Percentiles rank a stretch among this genome's conserved stretches.
phyloP scores from a whole-genome alignment of 2,888 invertebrate genomes.

The Drosophila hamatofila region DNA sequence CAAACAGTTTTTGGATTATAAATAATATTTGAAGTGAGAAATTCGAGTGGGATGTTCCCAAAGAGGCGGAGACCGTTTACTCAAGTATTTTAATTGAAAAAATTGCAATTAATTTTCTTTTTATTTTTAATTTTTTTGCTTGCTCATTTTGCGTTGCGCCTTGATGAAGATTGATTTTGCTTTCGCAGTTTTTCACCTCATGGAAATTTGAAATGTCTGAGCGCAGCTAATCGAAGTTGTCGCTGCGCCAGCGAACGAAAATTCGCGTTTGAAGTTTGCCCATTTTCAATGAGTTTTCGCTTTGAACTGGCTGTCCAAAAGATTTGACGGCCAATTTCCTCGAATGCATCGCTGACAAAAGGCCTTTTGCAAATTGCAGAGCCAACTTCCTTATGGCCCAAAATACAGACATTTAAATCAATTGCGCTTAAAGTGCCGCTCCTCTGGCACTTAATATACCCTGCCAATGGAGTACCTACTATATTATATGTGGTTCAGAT shows the following conservation, averaged over 20 bases:
- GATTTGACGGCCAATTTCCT: constrained; percentile 56
- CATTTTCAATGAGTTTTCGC: constrained; percentile 49
- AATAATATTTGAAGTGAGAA: constrained; percentile 27
- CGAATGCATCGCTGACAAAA: constrained; percentile 49
- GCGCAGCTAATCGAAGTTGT: constrained; percentile 70
- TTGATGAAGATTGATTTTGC: constrained; percentile 75
- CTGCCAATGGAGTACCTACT: not conserved
- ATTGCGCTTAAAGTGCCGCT: constrained; percentile 43
- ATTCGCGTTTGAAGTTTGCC: constrained; percentile 71
- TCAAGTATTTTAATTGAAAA: constrained; percentile 63
- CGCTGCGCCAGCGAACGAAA: constrained; percentile 41
- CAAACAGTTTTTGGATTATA: constrained; percentile 22
- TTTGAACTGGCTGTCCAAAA: constrained; percentile 58
- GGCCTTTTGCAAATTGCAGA: constrained; percentile 9
- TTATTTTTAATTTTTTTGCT: not conserved
- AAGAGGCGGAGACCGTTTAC: constrained; percentile 1
- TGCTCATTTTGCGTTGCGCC: constrained; percentile 23
- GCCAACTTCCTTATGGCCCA: constrained; percentile 43
- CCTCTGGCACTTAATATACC: constrained; percentile 8
- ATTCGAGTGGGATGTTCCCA: not conserved
- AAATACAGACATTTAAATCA: constrained; percentile 50
- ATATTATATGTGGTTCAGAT: too few relatives aligned
- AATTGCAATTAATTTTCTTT: constrained; percentile 53
- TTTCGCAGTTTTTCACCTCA: constrained; percentile 18
- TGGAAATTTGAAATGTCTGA: constrained; percentile 35